Percentiles rank a stretch among this genome's conserved stretches.
Conservation (phyloP, 2,888 invertebrate species). For the Laspeyria flexula region DNA sequence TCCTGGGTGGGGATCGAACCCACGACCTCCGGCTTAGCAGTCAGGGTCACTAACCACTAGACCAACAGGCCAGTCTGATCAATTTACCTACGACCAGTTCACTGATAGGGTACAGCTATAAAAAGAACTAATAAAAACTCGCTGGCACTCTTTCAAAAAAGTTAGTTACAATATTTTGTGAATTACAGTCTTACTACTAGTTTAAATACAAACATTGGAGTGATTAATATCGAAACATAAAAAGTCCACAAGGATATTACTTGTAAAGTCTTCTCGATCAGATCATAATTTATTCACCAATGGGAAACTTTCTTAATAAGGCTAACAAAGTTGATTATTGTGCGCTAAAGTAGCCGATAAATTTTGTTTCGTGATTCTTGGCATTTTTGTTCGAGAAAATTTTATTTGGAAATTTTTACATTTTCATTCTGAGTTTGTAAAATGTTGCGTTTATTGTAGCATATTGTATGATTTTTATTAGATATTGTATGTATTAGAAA, state of each 20-base stretch:
- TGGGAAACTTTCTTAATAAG: constrained; percentile 40
- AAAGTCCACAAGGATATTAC: background rate
- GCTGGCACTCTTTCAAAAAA: no score
- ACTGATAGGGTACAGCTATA: no score
- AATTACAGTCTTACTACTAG: no score
- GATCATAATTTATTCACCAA: constrained; percentile 29
- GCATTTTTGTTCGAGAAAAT: constrained; percentile 4
- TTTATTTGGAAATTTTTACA: background rate
- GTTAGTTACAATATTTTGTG: no score
- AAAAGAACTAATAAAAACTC: no score
- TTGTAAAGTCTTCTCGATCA: background rate
- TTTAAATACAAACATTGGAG: background rate
- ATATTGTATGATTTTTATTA: background rate
- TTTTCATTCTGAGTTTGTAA: background rate
- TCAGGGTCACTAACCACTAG: no score
- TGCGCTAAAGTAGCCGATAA: constrained; percentile 31
- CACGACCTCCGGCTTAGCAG: no score
- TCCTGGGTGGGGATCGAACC: no score
- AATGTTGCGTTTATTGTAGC: background rate
- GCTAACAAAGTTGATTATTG: constrained; percentile 34
- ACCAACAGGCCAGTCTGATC: no score
- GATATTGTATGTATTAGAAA: no score
- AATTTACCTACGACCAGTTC: no score
- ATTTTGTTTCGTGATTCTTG: constrained; percentile 27
- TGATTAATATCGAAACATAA: background rate